Conservation (phyloP, 2,113 vertebrate genomes). For the Perccottus glenii region DNA sequence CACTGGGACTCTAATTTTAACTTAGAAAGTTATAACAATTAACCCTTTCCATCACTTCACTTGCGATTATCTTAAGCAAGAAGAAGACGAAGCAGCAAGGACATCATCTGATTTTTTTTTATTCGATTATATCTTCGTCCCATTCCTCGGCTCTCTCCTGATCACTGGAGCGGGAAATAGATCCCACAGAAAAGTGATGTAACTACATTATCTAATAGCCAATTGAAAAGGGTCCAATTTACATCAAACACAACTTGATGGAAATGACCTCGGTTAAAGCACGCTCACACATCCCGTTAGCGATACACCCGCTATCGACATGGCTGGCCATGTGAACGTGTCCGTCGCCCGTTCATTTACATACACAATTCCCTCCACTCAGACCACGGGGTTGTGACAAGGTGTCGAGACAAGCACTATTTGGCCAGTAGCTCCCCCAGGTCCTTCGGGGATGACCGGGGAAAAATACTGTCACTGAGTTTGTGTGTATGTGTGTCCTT, state of each 20-base stretch:
- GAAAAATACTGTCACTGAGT: slow-evolving; percentile 50
- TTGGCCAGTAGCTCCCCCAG: slow-evolving; percentile 47
- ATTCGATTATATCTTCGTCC: slow-evolving; percentile 3
- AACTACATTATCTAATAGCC: slow-evolving; percentile 57
- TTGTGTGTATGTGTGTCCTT: slow-evolving; percentile 24
- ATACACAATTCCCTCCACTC: slow-evolving; percentile 22
- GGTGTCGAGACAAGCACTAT: slow-evolving; percentile 48
- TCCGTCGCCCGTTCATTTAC: slow-evolving; percentile 8
- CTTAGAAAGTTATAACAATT: slow-evolving; percentile 19
- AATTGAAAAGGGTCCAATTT: slow-evolving; percentile 59
- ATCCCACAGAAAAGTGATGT: slow-evolving; percentile 49
- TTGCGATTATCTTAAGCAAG: not conserved
- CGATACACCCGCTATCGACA: slow-evolving; percentile 45
- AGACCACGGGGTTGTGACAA: slow-evolving; percentile 49
- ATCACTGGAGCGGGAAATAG: slow-evolving; percentile 62
- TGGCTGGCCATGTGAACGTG: slow-evolving; percentile 31
- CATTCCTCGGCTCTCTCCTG: slow-evolving; percentile 24
- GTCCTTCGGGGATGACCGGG: slow-evolving; percentile 51
- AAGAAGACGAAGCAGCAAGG: not conserved
- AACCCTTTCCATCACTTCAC: not conserved
- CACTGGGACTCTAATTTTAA: slow-evolving; percentile 33
- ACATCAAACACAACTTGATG: slow-evolving; percentile 34
- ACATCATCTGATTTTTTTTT: slow-evolving; percentile 7
- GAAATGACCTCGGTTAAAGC: slow-evolving; percentile 53
- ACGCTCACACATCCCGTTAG: slow-evolving; percentile 36